Base-by-base conservation (phyloP, 2,113 vertebrate species). In the Malurus elegans region DNA sequence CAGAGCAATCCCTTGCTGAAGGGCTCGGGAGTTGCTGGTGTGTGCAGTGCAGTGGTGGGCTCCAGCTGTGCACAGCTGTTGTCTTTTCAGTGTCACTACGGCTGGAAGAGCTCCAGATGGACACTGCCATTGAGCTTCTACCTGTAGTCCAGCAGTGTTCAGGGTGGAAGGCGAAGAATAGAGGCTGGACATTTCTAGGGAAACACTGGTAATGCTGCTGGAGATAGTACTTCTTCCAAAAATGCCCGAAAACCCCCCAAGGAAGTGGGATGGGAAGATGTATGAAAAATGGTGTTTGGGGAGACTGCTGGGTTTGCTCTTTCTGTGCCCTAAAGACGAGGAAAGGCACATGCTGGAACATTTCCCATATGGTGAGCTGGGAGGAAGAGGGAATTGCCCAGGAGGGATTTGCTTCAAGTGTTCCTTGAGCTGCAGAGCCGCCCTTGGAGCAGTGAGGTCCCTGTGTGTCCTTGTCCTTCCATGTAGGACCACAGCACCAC, bases 21-120 rank as follows among this genome's bases (percentile, higher is more conserved):
- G 3, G 23, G 53, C 15, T 81, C 2, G 2, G 42, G 51, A 48
- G n/a, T 6, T 53, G 47, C 51, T 71, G 71, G 66, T 16, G 3
- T 65, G 26, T 65, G 79, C 61, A 42, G 61, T 15, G 32, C 42
- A 47, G 53, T 0, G 0, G 13, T 18, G 18, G 36, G n/a, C 23
- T 93, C 70, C 92, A 94, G 69, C 72, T 86, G 72, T 44, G 64
- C 42, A 57, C 87, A 87, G 64, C 40, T 78, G 54, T 61, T 57
- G 25, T 36, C 31, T 45, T n/a, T 84, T 56, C 2, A 2, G 5
- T 0, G 2, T 36, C 31, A 12, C 38, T 40, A 0, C 31, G 56
- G 25, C 56, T 85, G 32, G 74, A 70, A 82, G 31, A 36, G 9
- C 31, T 82, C 47, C 51, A 54, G 66, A 3, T 1, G 5, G 32